Base-by-base conservation (phyloP, 2,113 vertebrate species). In the Eonycteris spelaea region DNA sequence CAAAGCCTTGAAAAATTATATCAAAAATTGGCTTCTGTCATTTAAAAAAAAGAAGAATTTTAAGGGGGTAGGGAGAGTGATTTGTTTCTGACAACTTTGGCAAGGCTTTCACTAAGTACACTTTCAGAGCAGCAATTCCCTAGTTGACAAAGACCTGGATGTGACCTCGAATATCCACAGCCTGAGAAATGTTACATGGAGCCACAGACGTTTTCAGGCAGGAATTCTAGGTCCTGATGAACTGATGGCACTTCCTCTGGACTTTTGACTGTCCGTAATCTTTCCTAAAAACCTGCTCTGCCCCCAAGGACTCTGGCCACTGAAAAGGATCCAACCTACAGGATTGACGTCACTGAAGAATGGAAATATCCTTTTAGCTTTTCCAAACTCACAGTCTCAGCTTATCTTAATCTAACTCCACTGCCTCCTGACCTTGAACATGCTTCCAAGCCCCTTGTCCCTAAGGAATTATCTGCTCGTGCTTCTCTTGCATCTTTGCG, bases 41-140 rank as follows among this genome's bases (percentile, higher is more conserved):
- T 51, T 51, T 16, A 51, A 51, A 51, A 51, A 51, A 48, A 48
- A 14, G 16, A 16, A 51, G 51, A 55, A 38, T 80, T 48, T 80
- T 79, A 92, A 94, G 68, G 24, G 35, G 6, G 5, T 55, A n/a
- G 61, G 43, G 61, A 89, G 33, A 94, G 13, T 90, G 90, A 91
- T 85, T 88, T 75, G 74, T 67, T 93, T 96, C 75, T 87, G 90
- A 94, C 92, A 87, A 68, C 30, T 86, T 61, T 91, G 85, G 61
- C 85, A 88, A 91, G 40, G 59, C 19, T 74, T 90, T 88, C 2
- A 0, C 53, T 93, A 71, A 73, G 15, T 38, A 68, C 16, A n/a
- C 91, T 43, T 94, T 93, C 73, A 89, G 61, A 95, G 43, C 38
- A 89, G 55, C 65, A 33, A 24, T 93, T 95, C 71, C 61, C 45